These are phyloP conservation scores for Mimumesa dahlbomi DNA, from an alignment of 2,888 invertebrate genomes.

Conservation along the genomic window DNA sequence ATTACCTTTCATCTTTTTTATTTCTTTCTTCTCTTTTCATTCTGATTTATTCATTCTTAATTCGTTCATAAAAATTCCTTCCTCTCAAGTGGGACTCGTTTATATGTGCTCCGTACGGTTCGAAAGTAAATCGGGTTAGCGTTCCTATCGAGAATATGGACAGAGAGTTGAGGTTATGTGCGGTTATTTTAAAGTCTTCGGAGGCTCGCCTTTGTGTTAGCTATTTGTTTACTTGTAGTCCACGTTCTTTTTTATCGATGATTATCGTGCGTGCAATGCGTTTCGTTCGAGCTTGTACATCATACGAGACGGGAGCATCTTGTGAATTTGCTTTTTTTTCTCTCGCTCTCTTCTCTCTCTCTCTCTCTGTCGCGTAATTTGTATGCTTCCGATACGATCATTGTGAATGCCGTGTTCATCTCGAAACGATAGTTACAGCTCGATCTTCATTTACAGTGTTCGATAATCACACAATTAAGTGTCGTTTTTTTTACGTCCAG, in stretches of 20 bases:
- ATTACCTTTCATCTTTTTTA: too few species aligned
- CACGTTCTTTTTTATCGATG: constrained; percentile 31
- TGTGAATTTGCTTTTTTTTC: constrained; percentile 18
- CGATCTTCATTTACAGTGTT: too few species aligned
- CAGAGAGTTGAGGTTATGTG: constrained; percentile 66
- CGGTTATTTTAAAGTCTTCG: constrained; percentile 30
- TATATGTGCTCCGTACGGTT: neutral
- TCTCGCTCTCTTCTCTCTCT: too few species aligned
- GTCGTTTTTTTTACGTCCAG: constrained; percentile 19
- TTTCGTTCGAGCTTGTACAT: constrained; percentile 37
- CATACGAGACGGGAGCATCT: neutral
- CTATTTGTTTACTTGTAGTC: constrained; percentile 46
- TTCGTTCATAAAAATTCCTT: neutral
- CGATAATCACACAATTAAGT: too few species aligned
- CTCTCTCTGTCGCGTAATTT: too few species aligned
- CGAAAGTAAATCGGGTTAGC: constrained; percentile 29
- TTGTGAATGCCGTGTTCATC: too few species aligned
- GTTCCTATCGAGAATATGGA: constrained; percentile 25
- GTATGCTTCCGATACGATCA: too few species aligned
- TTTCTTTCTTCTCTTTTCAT: too few species aligned
- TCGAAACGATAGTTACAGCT: too few species aligned
- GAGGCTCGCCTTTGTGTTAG: constrained; percentile 25
- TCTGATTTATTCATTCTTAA: neutral
- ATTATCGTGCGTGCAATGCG: constrained; percentile 25
- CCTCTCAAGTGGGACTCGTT: neutral